Evolutionary conservation across 2,888 invertebrate species (phyloP).

Genomic region (Smittia sp.): DNA sequence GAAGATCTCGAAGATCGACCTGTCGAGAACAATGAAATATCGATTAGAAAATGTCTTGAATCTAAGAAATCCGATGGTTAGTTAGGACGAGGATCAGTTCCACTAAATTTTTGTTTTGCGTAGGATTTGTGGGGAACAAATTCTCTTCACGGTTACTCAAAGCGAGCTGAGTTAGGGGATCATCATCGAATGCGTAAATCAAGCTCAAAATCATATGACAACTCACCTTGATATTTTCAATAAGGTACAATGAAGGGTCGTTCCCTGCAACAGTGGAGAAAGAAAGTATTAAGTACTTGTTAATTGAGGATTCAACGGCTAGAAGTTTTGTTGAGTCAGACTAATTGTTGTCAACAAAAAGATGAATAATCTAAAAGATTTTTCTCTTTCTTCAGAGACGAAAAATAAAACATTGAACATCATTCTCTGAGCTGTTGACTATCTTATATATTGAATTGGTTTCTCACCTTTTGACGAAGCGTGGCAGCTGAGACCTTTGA

Average conservation of each 20-base stretch:
- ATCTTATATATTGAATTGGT: not conserved
- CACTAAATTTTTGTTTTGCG: slow-evolving; percentile 42
- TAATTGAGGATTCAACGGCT: too few relatives aligned
- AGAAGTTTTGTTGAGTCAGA: not conserved
- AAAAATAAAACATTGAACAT: slow-evolving; percentile 45
- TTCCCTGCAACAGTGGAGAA: too few relatives aligned
- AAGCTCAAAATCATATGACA: too few relatives aligned
- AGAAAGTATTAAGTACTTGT: too few relatives aligned
- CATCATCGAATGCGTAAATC: slow-evolving; percentile 42
- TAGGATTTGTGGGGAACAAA: slow-evolving; percentile 44
- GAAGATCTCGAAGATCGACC: too few relatives aligned
- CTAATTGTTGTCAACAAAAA: slow-evolving; percentile 42
- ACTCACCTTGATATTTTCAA: too few relatives aligned
- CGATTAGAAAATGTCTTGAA: too few relatives aligned
- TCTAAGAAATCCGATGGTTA: not conserved
- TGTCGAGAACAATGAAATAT: too few relatives aligned
- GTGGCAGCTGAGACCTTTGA: not conserved
- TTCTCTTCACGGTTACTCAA: slow-evolving; percentile 47
- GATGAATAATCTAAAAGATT: slow-evolving; percentile 2
- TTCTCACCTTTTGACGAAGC: slow-evolving; percentile 8
- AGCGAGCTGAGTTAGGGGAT: slow-evolving; percentile 47
- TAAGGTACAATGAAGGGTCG: too few relatives aligned
- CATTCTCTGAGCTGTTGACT: slow-evolving; percentile 41
- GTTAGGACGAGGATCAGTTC: slow-evolving; percentile 26
- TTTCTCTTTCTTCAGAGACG: slow-evolving; percentile 45